A percentile compares a stretch with the other conserved stretches of the same genome.
These are phyloP conservation scores for Suillia variegata DNA, from an alignment of 2,888 invertebrate species.

Conservation along the genomic window DNA sequence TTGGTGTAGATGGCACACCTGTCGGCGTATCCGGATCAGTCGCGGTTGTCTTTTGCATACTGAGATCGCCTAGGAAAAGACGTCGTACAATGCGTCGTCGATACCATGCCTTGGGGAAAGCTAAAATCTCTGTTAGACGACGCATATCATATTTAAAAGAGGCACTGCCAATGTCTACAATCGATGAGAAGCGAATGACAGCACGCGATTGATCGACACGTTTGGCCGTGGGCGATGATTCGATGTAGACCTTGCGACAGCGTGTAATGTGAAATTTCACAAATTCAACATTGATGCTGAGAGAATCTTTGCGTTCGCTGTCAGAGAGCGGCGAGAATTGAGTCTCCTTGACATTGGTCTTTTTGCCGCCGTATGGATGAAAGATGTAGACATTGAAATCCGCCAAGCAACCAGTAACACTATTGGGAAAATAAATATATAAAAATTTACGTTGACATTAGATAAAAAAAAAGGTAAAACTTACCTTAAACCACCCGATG, in stretches of 20 bases:
- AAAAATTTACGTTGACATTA: neutral
- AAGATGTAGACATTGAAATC: slow-evolving; percentile 98
- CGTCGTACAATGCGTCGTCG: slow-evolving; percentile 89
- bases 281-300: slow-evolving; percentile 96
- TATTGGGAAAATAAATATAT: slow-evolving; percentile 64
- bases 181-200: slow-evolving; percentile 91
- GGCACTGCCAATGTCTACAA: slow-evolving; percentile 93
- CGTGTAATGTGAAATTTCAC: slow-evolving; percentile 94
- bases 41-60: slow-evolving; percentile 62
- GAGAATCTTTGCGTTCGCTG: slow-evolving; percentile 90
- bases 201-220: slow-evolving; percentile 76
- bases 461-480: no score
- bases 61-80: slow-evolving; percentile 92
- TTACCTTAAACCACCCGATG: slow-evolving; percentile 56
- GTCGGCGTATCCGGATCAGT: slow-evolving; percentile 44
- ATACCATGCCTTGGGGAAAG: slow-evolving; percentile 99
- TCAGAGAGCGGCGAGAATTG: slow-evolving; percentile 88
- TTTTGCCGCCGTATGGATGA: slow-evolving; percentile 95
- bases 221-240: slow-evolving; percentile 57
- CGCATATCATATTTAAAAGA: slow-evolving; percentile 99
- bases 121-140: slow-evolving; percentile 92
- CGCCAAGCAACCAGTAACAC: slow-evolving; percentile 94
- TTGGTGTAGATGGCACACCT: slow-evolving; percentile 43
- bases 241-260: slow-evolving; percentile 86
- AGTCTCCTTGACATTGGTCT: slow-evolving; percentile 77